Evolutionary conservation across 2,113 vertebrate genomes (phyloP).

Genomic region (Stegostoma tigrinum): DNA sequence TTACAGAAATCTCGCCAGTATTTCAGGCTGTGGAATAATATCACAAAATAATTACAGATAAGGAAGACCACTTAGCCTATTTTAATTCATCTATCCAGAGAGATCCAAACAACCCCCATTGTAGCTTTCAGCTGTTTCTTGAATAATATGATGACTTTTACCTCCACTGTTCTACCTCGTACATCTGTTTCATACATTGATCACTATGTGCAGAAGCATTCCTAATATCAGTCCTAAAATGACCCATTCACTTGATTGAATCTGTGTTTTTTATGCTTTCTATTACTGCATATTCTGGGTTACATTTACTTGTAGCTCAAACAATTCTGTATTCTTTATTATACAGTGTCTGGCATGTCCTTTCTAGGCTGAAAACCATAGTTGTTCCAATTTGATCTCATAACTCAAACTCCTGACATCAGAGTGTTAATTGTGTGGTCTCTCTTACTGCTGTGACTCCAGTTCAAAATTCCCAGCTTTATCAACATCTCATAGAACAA

Average conservation of each 20-base stretch:
- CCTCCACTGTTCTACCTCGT: neutral
- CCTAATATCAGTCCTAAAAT: neutral
- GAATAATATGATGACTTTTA: neutral
- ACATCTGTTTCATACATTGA: neutral
- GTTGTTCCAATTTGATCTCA: neutral
- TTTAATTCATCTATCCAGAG: neutral
- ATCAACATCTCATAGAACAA: no score
- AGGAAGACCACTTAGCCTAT: no score
- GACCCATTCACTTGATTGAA: neutral
- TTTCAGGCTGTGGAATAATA: neutral
- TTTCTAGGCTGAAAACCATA: neutral
- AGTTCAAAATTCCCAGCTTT: neutral
- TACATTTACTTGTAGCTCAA: neutral
- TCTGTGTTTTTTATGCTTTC: neutral
- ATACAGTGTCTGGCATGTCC: neutral
- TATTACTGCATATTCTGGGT: neutral
- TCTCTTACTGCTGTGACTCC: neutral
- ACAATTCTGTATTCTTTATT: neutral
- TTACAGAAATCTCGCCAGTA: neutral
- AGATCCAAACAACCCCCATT: neutral
- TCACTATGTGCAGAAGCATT: neutral
- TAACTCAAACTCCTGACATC: neutral
- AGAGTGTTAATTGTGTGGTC: neutral
- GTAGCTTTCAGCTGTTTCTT: neutral
- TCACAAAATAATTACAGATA: neutral